Base-by-base conservation (phyloP, 2,113 vertebrate genomes). In the Ailuropoda melanoleuca region DNA sequence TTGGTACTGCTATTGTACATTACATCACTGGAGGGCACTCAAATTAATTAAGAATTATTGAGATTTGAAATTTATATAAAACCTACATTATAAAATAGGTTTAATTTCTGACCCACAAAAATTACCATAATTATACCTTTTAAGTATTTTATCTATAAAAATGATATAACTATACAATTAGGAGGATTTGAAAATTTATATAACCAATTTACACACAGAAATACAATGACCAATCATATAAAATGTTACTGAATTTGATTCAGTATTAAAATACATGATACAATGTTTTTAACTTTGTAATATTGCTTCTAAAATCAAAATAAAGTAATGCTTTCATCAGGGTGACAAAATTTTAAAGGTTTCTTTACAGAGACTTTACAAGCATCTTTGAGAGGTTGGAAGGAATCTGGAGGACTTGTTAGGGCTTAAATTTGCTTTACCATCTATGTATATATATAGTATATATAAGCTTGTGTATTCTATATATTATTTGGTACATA, bases 31-130 rank as follows among this genome's bases (percentile, higher is more conserved):
- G 88, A 88, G 10, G 26, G 9, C 39, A 26, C 31, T 80, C 24
- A 50, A 93, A 87, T 89, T 80, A 97, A 74, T 86, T 90, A 70
- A 85, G 43, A 97, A 95, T 95, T 88, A 85, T 5, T 94, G 66
- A 88, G 83, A 95, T 80, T 62, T 62, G 31, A 85, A 97, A 96
- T 80, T 48, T 81, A 95, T 24, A 75, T 1, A 70, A 43, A 77
- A 91, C 4, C 46, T 95, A 74, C 8, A 60, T 70, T 93, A 96
- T 91, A 93, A 97, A 96, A 96, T 37, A 93, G 43, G 29, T 81
- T 96, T 96, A 93, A 92, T 60, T 85, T 11, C 26, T 95, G 62
- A 88, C 24, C 21, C 29, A 80, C 3, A 93, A 12, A 95, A 81
- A 80, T 94, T 60, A 89, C 29, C 34, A 87, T 87, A 74, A 48